These are phyloP conservation scores for Protula sp. DNA, from an alignment of 2,888 invertebrate species.

Conservation along the genomic window DNA sequence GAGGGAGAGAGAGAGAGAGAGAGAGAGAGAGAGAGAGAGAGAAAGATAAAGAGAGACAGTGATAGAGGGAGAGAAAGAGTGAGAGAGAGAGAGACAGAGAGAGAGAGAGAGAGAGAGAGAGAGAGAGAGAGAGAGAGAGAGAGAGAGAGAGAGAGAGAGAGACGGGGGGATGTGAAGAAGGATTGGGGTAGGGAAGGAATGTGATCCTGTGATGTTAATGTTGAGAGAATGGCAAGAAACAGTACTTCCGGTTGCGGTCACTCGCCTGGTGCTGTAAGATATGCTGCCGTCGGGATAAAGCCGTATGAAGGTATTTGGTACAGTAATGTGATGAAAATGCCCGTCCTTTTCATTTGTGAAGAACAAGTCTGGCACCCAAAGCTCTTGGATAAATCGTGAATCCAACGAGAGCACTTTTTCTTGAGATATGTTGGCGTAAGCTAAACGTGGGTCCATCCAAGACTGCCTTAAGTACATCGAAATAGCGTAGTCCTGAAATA, in stretches of 20 bases:
- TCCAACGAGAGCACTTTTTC: slow-evolving; percentile 60
- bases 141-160: slow-evolving; percentile 1
- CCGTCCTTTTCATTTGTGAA: slow-evolving; percentile 91
- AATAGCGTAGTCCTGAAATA: slow-evolving; percentile 76
- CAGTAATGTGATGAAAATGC: slow-evolving; percentile 92
- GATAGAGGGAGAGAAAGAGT: too few relatives aligned
- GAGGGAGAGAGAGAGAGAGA: slow-evolving; percentile 11
- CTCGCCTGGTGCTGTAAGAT: slow-evolving; percentile 62
- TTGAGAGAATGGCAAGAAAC: background rate
- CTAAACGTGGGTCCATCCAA: slow-evolving; percentile 79
- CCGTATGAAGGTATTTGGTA: slow-evolving; percentile 88
- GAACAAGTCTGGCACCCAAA: slow-evolving; percentile 89
- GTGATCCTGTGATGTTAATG: background rate
- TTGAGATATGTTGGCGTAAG: background rate
- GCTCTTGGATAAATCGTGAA: slow-evolving; percentile 54
- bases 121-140: slow-evolving; percentile 11
- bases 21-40: slow-evolving; percentile 19
- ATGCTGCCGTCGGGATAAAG: slow-evolving; percentile 84
- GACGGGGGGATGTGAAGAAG: background rate
- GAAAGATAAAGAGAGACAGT: too few relatives aligned
- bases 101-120: background rate
- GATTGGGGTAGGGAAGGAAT: background rate
- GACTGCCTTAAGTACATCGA: slow-evolving; percentile 88
- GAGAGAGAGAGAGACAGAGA: slow-evolving; percentile 12
- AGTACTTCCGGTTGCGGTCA: too few relatives aligned